Conservation (phyloP, 2,888 invertebrate species). For the Plutella xylostella region DNA sequence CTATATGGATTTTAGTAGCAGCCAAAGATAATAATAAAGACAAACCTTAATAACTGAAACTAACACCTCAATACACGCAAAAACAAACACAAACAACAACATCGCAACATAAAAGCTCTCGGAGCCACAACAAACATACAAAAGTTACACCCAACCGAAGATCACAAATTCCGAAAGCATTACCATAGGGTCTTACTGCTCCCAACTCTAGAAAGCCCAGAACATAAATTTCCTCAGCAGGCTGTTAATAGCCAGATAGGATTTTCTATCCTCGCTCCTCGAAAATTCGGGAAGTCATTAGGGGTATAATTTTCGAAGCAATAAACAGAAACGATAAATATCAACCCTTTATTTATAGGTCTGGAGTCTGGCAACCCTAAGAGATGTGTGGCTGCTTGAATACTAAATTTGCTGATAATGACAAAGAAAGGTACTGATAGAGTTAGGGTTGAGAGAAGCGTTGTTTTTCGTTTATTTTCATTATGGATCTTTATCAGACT, state of each 20-base stretch:
- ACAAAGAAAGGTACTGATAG: not conserved
- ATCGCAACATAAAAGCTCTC: too few relatives aligned
- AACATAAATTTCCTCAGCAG: conserved; percentile 58
- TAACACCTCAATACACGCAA: too few relatives aligned
- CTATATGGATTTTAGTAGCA: too few relatives aligned
- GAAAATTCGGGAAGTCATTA: conserved; percentile 65
- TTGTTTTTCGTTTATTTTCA: not conserved
- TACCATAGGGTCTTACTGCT: conserved; percentile 48
- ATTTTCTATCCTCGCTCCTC: conserved; percentile 52
- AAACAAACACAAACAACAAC: too few relatives aligned
- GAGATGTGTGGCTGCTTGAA: conserved; percentile 5
- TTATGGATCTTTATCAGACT: too few relatives aligned
- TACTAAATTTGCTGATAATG: conserved; percentile 3
- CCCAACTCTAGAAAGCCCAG: conserved; percentile 28
- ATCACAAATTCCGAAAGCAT: conserved; percentile 29
- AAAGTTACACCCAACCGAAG: not conserved
- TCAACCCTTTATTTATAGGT: conserved; percentile 53
- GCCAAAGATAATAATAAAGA: too few relatives aligned
- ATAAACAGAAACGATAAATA: conserved; percentile 68
- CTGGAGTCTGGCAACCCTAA: conserved; percentile 21
- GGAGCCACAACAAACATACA: too few relatives aligned
- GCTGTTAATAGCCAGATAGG: conserved; percentile 68
- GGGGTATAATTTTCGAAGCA: conserved; percentile 66
- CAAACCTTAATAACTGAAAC: too few relatives aligned
- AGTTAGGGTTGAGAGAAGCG: not conserved